These are phyloP conservation scores for Trichopoda pennipes DNA, from an alignment of 2,888 invertebrate genomes.

Conservation along the genomic window DNA sequence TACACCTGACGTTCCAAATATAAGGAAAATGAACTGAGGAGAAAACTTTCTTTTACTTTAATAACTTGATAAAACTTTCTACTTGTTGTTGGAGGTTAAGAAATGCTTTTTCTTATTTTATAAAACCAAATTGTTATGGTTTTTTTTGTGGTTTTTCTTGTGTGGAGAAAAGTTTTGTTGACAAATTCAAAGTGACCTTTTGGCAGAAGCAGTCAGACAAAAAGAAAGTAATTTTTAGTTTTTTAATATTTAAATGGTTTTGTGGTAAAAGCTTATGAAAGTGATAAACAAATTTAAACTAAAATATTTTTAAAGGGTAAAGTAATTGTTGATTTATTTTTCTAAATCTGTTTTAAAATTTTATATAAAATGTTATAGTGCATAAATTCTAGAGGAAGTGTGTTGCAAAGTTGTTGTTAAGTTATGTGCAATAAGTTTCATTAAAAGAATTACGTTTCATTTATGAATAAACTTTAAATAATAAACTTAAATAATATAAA, in stretches of 20 bases:
- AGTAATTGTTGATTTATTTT: too few relatives aligned
- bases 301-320: too few relatives aligned
- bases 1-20: conserved; percentile 68
- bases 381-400: too few relatives aligned
- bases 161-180: conserved; percentile 37
- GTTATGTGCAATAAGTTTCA: too few relatives aligned
- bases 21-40: conserved; percentile 64
- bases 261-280: background rate
- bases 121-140: conserved; percentile 21
- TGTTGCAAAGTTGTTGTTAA: too few relatives aligned
- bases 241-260: conserved; percentile 35
- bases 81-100: conserved; percentile 8
- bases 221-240: conserved; percentile 1
- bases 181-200: conserved; percentile 63
- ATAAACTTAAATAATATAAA: too few relatives aligned
- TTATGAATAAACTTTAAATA: too few relatives aligned
- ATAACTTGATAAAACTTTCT: conserved; percentile 61
- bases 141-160: background rate
- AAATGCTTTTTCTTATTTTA: conserved; percentile 19
- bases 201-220: conserved; percentile 5
- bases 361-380: too few relatives aligned
- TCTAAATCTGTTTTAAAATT: too few relatives aligned
- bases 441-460: too few relatives aligned
- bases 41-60: conserved; percentile 64
- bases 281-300: too few relatives aligned